Base-by-base conservation (phyloP, 1,140 invertebrate genomes). In the Leptinotarsa undecemlineata region DNA sequence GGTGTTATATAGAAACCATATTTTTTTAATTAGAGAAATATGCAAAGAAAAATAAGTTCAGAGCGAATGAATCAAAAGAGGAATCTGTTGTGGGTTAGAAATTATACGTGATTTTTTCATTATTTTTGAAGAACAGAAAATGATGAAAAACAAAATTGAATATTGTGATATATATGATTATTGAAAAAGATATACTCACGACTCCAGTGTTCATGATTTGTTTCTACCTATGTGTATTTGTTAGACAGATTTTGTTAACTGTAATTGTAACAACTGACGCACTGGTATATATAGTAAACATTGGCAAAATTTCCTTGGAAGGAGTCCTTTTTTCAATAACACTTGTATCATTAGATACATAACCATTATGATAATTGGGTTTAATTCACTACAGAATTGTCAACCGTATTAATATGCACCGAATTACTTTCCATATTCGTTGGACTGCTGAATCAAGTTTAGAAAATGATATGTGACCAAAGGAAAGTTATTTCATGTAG, bases 231-330 rank as follows among this genome's bases (percentile, higher is more conserved):
- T 76, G 51, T 77, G 73, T 79, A 72, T 73, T 71, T 74, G 78
- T 76, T 76, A 68, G 68, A 51, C 63, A 73, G n/a, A n/a, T 42
- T 48, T 23, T 71, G 76, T 76, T 80, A 78, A 78, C 85, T 75
- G 69, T 62, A 84, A 80, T 51, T 66, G 62, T 47, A 82, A 76
- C 75, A 73, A 81, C 48, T 57, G 8, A 14, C 21, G 60, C 15
- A 15, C n/a, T n/a, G 19, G 68, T 81, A 81, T 81, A 77, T 81
- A 81, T 61, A 61, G 15, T 17, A 8, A 51, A n/a, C 3, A n/a
- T 21, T 75, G 76, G n/a, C 64, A 23, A 73, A 78, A 48, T 76
- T 74, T 77, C 62, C 76, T 76, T 81, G 79, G 79, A 81, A 81
- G 80, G 79, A 4, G 48, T 71, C 0, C 23, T 62, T 62, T 71